Percentiles rank a stretch among this genome's conserved stretches.
These are phyloP conservation scores for Oxycera nigricornis DNA, from an alignment of 2,888 invertebrate genomes.

Conservation along the genomic window DNA sequence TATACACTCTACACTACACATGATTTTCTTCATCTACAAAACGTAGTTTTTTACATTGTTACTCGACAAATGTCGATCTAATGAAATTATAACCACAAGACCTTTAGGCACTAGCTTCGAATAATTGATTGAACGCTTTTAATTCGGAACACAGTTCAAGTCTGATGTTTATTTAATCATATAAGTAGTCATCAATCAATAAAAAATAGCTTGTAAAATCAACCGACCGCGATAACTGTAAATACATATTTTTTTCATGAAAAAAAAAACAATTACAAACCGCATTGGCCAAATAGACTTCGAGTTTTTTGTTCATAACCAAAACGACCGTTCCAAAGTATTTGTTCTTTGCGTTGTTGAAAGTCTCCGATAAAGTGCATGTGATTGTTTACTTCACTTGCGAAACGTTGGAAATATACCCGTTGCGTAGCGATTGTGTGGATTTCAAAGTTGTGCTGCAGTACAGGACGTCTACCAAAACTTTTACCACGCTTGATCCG, in stretches of 20 bases:
- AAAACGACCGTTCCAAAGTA: neutral
- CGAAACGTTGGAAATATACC: too few species aligned
- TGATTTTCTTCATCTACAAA: constrained; percentile 9
- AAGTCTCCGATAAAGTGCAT: too few species aligned
- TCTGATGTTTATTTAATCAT: constrained; percentile 1
- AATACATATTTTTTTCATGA: constrained; percentile 18
- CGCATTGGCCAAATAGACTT: neutral
- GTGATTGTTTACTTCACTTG: too few species aligned
- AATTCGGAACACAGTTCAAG: neutral
- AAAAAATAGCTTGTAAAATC: neutral
- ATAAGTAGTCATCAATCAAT: neutral
- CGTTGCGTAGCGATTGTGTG: too few species aligned
- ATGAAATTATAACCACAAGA: constrained; percentile 8
- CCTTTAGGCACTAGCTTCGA: neutral
- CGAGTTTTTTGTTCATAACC: neutral
- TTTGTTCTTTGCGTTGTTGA: neutral
- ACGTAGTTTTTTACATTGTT: constrained; percentile 12
- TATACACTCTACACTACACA: neutral
- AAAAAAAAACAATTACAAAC: neutral
- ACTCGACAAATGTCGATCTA: too few species aligned
- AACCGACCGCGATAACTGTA: neutral
- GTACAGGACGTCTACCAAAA: too few species aligned
- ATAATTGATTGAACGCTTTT: constrained; percentile 2
- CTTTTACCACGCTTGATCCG: too few species aligned
- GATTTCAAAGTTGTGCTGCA: too few species aligned